These are phyloP conservation scores for Ciconia stormi DNA, from an alignment of 2,113 vertebrate genomes.

Conservation along the genomic window DNA sequence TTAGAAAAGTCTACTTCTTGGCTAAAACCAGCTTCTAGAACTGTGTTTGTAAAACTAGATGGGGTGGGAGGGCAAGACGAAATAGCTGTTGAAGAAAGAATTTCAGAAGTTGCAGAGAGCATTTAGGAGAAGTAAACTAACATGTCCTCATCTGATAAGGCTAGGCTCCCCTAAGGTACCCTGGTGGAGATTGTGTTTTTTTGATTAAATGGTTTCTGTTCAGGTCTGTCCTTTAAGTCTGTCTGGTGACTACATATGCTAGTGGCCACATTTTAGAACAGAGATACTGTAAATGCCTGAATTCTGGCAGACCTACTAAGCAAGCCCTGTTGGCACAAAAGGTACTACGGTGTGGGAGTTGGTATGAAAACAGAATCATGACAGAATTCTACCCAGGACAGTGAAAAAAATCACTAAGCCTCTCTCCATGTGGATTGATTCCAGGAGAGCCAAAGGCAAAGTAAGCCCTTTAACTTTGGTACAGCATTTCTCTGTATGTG, in stretches of 20 bases:
- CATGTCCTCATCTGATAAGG: neutral
- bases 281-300: neutral
- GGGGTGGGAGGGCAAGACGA: neutral
- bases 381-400: neutral
- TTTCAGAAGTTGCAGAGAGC: neutral
- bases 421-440: neutral
- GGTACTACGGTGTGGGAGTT: neutral
- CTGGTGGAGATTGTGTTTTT: neutral
- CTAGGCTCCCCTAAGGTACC: neutral
- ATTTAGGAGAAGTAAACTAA: neutral
- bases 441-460: neutral
- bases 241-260: neutral
- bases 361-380: neutral
- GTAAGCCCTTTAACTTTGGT: neutral
- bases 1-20: neutral
- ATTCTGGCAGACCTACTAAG: neutral
- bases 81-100: neutral
- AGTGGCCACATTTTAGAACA: neutral
- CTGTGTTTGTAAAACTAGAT: neutral
- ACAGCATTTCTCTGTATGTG: neutral
- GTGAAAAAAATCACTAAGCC: neutral
- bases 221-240: neutral
- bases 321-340: neutral
- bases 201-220: neutral
- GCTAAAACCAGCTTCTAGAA: neutral